phyloP scores from a whole-genome alignment of 2,888 invertebrate species.

The Protonemura montana region DNA sequence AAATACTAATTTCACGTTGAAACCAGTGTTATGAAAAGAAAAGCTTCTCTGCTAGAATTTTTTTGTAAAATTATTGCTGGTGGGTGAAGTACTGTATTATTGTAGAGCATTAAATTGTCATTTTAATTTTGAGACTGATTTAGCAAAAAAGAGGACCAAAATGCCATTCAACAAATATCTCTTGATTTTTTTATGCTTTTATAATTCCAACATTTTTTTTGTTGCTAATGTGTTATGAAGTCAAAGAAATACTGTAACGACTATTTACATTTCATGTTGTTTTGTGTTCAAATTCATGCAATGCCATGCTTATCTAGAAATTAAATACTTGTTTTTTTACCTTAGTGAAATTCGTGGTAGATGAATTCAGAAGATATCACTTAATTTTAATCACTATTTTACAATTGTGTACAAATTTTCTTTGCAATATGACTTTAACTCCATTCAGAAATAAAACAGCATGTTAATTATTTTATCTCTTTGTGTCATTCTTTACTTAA shows the following conservation, averaged over 20 bases:
- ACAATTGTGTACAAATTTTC: background rate
- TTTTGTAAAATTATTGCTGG: background rate
- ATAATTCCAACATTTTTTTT: too few relatives aligned
- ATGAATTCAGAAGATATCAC: background rate
- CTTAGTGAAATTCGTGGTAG: background rate
- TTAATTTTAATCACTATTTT: background rate
- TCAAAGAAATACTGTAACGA: too few relatives aligned
- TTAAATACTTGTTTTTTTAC: too few relatives aligned
- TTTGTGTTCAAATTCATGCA: too few relatives aligned
- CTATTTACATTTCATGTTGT: too few relatives aligned
- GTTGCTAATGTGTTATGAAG: too few relatives aligned
- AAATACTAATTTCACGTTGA: too few relatives aligned
- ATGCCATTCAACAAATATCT: background rate
- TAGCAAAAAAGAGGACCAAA: background rate
- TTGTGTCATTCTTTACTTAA: background rate
- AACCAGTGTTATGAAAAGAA: background rate
- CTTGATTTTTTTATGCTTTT: too few relatives aligned
- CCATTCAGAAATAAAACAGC: background rate
- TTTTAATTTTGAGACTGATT: background rate
- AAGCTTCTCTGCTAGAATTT: too few relatives aligned
- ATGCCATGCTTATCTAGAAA: too few relatives aligned
- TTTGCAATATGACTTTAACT: background rate
- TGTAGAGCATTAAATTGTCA: background rate
- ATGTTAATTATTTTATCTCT: slow-evolving; percentile 18
- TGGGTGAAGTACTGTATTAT: background rate